These are phyloP conservation scores for Cervus canadensis DNA, from an alignment of 2,113 vertebrate genomes.

Conservation along the genomic window DNA sequence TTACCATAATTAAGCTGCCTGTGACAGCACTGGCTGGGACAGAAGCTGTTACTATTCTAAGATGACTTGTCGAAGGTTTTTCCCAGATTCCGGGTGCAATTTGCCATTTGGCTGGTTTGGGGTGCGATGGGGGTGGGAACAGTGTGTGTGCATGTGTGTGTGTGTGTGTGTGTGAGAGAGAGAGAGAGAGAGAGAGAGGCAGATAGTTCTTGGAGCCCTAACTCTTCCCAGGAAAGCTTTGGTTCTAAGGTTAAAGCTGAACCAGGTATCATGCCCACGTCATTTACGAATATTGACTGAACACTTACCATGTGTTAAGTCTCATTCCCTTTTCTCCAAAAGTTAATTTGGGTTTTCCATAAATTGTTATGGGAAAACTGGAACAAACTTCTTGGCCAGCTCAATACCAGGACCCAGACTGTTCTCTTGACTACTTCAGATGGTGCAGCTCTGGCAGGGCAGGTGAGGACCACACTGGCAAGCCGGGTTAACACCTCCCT, in stretches of 20 bases:
- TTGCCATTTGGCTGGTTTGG: conserved; percentile 9
- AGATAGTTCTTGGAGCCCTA: neutral
- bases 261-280: neutral
- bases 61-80: conserved; percentile 15
- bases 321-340: neutral
- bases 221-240: neutral
- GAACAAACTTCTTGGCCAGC: neutral
- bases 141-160: neutral
- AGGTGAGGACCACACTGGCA: no score
- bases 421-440: neutral
- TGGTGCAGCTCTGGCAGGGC: neutral
- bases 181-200: no score
- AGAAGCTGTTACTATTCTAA: conserved; percentile 58
- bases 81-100: conserved; percentile 23
- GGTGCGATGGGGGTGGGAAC: neutral
- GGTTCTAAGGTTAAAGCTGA: neutral
- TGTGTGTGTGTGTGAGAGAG: no score
- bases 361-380: neutral
- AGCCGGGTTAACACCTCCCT: neutral
- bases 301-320: neutral
- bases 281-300: neutral
- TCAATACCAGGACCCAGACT: neutral
- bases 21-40: conserved; percentile 68
- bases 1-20: conserved; percentile 81
- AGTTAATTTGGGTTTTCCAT: neutral